Base-by-base conservation (phyloP, 2,888 invertebrate species). In the Deilephila elpenor region DNA sequence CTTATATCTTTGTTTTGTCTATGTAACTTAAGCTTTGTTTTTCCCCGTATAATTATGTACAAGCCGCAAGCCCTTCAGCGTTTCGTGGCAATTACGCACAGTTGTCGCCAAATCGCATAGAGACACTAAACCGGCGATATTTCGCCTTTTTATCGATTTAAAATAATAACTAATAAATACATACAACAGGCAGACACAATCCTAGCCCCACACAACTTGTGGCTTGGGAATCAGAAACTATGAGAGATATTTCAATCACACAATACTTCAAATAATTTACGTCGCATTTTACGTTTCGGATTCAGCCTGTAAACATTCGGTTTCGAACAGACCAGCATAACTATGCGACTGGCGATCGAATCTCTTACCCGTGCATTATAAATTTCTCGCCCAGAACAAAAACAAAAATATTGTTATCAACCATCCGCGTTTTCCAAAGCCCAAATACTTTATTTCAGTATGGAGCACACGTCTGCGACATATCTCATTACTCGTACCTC, bases 61-160 rank as follows among this genome's bases (percentile, higher is more conserved):
- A 25, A 51, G 67, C 62, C 44, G 67, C 53, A 25, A 74, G 62
- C 72, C 53, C 70, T 74, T 20, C 56, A 71, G 34, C 25, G 64
- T 53, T 74, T 59, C 70, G 70, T 60, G 72, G 74, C 71, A 74
- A 74, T 74, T 74, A 74, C 72, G 53, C 62, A 72, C 74, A 74
- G 62, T 72, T 61, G 74, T 60, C 61, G 67, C 51, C 51, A 17
- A 17, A 67, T 67, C 17, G 51, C 51, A 6, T 14, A 44, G 11
- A 14, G 20, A 60, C 34, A 25, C 72, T 70, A 72, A 67, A 67
- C 25, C 25, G 29, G 67, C 67, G 67, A n/a, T 56, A 11, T 5
- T 56, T n/a, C 1, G 4, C 5, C 19, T 14, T 14, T 11, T 44
- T 11, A n/a, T 25, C 25, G 25, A 44, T 44, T 1, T 14, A 44